phyloP scores from a whole-genome alignment of 64 coral and sea anemone genomes.

The Dendrophyllia cribrosa region DNA sequence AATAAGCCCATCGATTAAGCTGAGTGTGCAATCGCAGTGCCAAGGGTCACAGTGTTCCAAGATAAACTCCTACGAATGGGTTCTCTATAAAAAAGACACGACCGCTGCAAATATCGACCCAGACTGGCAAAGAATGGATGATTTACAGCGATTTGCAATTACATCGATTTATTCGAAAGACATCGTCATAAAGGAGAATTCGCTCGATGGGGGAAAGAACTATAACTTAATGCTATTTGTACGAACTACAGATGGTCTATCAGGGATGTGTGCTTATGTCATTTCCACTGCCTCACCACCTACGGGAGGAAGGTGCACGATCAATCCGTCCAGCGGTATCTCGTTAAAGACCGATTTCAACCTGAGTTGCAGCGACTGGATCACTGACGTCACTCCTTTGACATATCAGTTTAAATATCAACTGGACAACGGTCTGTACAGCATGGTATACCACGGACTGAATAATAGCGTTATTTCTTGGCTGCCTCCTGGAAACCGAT shows the following conservation, averaged over 20 bases:
- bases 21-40: conserved; percentile 50
- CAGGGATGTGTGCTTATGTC: conserved; percentile 52
- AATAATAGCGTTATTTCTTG: background rate
- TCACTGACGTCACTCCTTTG: conserved; percentile 24
- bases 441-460: conserved; percentile 53
- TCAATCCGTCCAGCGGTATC: conserved; percentile 43
- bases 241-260: background rate
- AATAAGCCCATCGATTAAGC: conserved; percentile 32
- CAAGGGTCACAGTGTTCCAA: background rate
- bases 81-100: background rate
- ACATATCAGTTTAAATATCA: conserved; percentile 65
- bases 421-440: conserved; percentile 29
- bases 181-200: conserved; percentile 43
- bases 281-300: conserved; percentile 67
- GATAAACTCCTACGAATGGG: background rate
- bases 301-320: conserved; percentile 8
- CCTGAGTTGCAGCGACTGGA: conserved; percentile 54
- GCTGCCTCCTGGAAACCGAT: conserved; percentile 54
- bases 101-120: background rate
- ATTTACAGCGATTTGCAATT: background rate
- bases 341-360: conserved; percentile 59
- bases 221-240: conserved; percentile 50
- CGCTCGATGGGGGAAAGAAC: background rate
- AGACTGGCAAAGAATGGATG: background rate
- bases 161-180: conserved; percentile 43